Evolutionary conservation across 2,888 invertebrate species (phyloP), one percentile per base, ranked within the genome.

Genomic region (Auanema sp.): DNA sequence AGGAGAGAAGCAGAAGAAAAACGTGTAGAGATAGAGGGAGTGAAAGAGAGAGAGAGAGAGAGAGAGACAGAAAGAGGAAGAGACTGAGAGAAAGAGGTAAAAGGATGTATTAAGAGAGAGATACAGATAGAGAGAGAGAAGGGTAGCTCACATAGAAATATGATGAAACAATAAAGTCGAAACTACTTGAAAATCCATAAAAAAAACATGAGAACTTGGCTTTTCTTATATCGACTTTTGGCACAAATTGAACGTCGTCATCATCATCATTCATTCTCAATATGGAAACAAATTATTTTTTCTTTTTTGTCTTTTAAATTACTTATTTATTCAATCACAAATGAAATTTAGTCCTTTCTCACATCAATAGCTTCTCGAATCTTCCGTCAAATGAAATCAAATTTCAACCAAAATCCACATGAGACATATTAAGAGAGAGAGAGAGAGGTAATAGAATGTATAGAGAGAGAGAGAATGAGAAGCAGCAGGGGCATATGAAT

Each of bases 51-150:
- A 59, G 47, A 47, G 50, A 58, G 40, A 62, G 49, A 58, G 49
- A 56, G 44, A 58, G 40, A 53, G 49, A 58, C 24, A 61, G 55
- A 59, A 14, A 65, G 41, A 55, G 50, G 44, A 25, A 64, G 51
- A 58, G 47, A 51, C n/a, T 56, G 60, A 66, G 69, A 64, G 65
- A 66, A 57, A 58, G 64, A 62, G 58, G 33, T 24, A 23, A 11
- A 23, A 16, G 33, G 21, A 21, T 16, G 47, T 21, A 21, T 18
- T 47, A 10, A 21, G 21, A 10, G 21, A 18, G 47, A 21, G 14
- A n/a, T 11, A 43, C 21, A 43, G 14, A n/a, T 12, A n/a, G 14
- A n/a, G 14, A 33, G 3, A 33, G 33, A 33, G 33, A 5, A 33
- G 8, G 33, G 33, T 3, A 33, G 33, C 33, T 33, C 33, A 33